Base-by-base conservation (phyloP, 2,113 vertebrate species). In the Bagarius yarrelli region DNA sequence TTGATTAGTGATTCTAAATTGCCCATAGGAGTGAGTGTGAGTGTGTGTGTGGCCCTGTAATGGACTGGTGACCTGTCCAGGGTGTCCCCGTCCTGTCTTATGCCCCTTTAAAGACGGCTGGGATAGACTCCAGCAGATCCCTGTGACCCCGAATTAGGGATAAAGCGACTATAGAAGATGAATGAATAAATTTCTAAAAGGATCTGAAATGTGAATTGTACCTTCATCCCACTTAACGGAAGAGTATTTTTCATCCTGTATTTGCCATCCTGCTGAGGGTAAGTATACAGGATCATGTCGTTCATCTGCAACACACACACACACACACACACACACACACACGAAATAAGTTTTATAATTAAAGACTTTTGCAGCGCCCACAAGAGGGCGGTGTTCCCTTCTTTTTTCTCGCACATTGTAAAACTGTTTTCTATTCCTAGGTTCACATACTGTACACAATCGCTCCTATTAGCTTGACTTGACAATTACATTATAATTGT, bases 181-280 rank as follows among this genome's bases (percentile, higher is more conserved):
- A 14, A 60, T 27, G 3, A 57, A n/a, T 4, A 60, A 25, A 27
- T 14, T 15, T 30, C 16, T 23, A 11, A 77, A 36, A 23, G 15
- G 15, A 60, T 5, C 23, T 55, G 44, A 60, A 36, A 32, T 32
- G 23, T 13, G 2, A 66, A 34, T 5, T 83, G 78, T 89, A 98
- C 98, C 96, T 96, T 97, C 91, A 99, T 93, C 74, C 91, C 93
- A 81, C 94, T 93, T 67, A 99, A 91, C 0, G 91, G 80, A 81
- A 98, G 91, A 0, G 94, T 94, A 79, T 94, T 97, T 90, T 96
- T 99, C 87, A 99, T 92, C 81, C 91, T 92, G 90, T 99, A 99
- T 89, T 97, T 99, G 36, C 98, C 96, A 14, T 97, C 95, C 89
- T 98, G 98, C 91, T 98, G 95, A 69, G 98, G 97, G 84, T 94